phyloP scores from a whole-genome alignment of 2,113 vertebrate species.

The Origma solitaria region DNA sequence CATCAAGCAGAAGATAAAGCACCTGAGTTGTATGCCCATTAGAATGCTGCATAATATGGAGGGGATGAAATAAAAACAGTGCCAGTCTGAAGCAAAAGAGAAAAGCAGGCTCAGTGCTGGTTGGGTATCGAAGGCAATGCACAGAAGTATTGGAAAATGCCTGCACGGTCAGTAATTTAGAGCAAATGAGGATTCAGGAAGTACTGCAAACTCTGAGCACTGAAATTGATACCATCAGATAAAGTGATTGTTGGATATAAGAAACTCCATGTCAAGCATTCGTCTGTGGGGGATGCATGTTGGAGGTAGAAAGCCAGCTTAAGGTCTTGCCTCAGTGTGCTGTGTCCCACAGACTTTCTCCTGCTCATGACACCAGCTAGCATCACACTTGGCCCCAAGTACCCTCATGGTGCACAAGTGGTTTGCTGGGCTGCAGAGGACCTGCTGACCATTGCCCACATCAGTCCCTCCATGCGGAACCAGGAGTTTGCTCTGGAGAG shows the following conservation, averaged over 20 bases:
- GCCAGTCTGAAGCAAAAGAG: not conserved
- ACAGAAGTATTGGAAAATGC: not conserved
- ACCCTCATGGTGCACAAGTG: rapidly evolving
- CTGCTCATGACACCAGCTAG: not conserved
- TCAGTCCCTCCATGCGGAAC: not conserved
- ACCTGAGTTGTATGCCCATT: not conserved
- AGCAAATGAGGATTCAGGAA: not conserved
- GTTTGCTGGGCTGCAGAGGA: not conserved
- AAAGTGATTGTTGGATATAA: not conserved
- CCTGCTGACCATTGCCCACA: not conserved
- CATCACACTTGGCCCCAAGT: not conserved
- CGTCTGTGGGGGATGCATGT: rapidly evolving
- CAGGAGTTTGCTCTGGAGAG: not conserved
- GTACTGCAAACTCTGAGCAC: not conserved
- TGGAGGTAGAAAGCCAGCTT: not conserved
- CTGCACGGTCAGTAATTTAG: not conserved
- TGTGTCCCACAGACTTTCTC: not conserved
- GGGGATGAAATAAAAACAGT: not conserved
- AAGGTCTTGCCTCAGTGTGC: not conserved
- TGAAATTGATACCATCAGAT: not conserved
- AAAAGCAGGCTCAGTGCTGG: not conserved
- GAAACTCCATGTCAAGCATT: not conserved
- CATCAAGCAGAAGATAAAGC: not conserved
- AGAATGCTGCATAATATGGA: not conserved
- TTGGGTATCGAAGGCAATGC: not conserved